Evolutionary conservation across 2,888 invertebrate genomes (phyloP).

Genomic region (Nysson spinosus): DNA sequence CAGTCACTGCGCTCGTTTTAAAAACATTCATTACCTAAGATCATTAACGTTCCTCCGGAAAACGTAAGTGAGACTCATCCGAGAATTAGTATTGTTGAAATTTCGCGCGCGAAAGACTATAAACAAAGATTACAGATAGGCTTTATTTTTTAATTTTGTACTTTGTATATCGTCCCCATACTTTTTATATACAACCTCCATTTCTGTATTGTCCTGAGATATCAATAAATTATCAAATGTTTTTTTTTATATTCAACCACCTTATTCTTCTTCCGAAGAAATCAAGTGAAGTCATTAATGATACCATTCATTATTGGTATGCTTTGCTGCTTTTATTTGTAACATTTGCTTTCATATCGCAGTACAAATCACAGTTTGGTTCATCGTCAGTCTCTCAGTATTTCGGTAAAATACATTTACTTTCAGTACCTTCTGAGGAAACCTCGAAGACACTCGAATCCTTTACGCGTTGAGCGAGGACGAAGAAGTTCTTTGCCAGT

Average conservation of each 20-base stretch:
- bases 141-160: conserved; percentile 5
- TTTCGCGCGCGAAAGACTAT: too few relatives aligned
- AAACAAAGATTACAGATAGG: conserved; percentile 2
- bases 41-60: too few relatives aligned
- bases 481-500: conserved; percentile 60
- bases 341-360: conserved; percentile 8
- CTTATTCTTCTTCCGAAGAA: too few relatives aligned
- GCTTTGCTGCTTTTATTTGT: conserved; percentile 12
- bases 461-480: conserved; percentile 21
- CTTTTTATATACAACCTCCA: too few relatives aligned
- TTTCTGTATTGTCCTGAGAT: too few relatives aligned
- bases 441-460: conserved; percentile 23
- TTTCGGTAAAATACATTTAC: background rate
- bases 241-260: too few relatives aligned
- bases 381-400: conserved; percentile 10
- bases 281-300: too few relatives aligned
- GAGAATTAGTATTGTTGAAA: too few relatives aligned
- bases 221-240: conserved; percentile 15
- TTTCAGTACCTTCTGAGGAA: conserved; percentile 9
- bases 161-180: too few relatives aligned
- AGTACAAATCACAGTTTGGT: background rate
- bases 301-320: conserved; percentile 1
- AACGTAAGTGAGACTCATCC: too few relatives aligned
- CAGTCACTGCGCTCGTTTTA: conserved; percentile 8
- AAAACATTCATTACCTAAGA: too few relatives aligned